These are phyloP conservation scores for Eudemis profundana DNA, from an alignment of 2,888 invertebrate species.

Conservation along the genomic window DNA sequence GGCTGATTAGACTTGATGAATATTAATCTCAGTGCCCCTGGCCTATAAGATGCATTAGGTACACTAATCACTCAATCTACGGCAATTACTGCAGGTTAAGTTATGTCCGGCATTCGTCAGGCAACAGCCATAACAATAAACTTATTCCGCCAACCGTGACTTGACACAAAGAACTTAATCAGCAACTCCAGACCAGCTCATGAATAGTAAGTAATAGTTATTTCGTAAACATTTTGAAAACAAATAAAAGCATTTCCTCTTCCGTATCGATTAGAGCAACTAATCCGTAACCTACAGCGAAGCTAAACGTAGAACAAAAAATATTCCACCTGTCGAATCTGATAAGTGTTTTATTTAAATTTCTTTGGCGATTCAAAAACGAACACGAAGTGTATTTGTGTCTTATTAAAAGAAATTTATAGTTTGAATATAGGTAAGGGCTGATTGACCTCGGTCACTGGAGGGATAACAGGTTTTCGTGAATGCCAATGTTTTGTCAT, in stretches of 20 bases:
- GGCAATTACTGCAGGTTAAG: constrained; percentile 14
- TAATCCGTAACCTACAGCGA: constrained; percentile 84
- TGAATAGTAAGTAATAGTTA: constrained; percentile 35
- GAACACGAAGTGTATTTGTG: constrained; percentile 81
- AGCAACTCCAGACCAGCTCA: constrained; percentile 28
- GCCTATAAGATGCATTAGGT: constrained; percentile 34
- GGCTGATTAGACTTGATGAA: constrained; percentile 79
- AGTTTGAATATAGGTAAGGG: constrained; percentile 74
- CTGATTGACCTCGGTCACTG: constrained; percentile 83
- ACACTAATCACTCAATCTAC: constrained; percentile 36
- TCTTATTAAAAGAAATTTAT: constrained; percentile 86
- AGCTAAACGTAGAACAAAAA: constrained; percentile 73
- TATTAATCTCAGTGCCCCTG: constrained; percentile 65
- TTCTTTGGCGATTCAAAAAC: constrained; percentile 81
- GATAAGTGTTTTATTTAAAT: constrained; percentile 85
- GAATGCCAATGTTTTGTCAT: constrained; percentile 64
- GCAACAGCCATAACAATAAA: constrained; percentile 17
- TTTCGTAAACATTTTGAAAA: constrained; percentile 51
- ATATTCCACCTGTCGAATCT: constrained; percentile 83
- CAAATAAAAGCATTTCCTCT: constrained; percentile 66
- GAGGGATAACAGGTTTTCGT: constrained; percentile 73
- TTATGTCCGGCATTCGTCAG: constrained; percentile 1
- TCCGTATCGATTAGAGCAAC: constrained; percentile 79
- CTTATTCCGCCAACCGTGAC: constrained; percentile 20
- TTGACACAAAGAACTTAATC: constrained; percentile 23